phyloP scores from a whole-genome alignment of 2,797 vertebrate species.

The Rhinophrynus dorsalis region DNA sequence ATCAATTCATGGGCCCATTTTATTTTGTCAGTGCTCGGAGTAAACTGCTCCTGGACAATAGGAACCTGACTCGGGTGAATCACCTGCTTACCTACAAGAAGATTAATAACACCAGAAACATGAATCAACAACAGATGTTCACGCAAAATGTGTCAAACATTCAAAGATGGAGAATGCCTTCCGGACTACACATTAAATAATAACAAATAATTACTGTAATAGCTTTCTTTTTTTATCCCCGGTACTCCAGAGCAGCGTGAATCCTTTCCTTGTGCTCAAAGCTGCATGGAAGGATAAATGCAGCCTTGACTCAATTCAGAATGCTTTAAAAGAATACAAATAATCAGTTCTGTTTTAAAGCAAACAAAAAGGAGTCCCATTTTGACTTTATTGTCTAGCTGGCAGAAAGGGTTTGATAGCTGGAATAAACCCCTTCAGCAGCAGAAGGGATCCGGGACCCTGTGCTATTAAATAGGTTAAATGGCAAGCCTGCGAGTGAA shows the following conservation, averaged over 20 bases:
- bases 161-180: slow-evolving; percentile 62
- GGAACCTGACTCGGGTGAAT: slow-evolving; percentile 95
- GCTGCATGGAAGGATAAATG: slow-evolving; percentile 52
- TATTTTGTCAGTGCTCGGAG: slow-evolving; percentile 84
- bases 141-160: slow-evolving; percentile 64
- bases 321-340: slow-evolving; percentile 26
- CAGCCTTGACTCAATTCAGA: slow-evolving; percentile 44
- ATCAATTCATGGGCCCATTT: slow-evolving; percentile 92
- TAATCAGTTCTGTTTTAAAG: slow-evolving; percentile 49
- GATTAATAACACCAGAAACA: slow-evolving; percentile 63
- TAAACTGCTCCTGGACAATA: slow-evolving; percentile 93
- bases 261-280: slow-evolving; percentile 52
- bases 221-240: slow-evolving; percentile 54
- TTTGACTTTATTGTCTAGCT: slow-evolving; percentile 45
- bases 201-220: slow-evolving; percentile 60
- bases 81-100: slow-evolving; percentile 91
- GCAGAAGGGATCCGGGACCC: slow-evolving; percentile 21
- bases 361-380: slow-evolving; percentile 40
- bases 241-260: slow-evolving; percentile 43
- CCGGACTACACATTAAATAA: slow-evolving; percentile 58
- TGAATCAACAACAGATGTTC: slow-evolving; percentile 66
- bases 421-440: slow-evolving; percentile 31
- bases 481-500: slow-evolving; percentile 20
- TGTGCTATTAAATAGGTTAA: slow-evolving; percentile 40
- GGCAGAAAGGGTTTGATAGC: slow-evolving; percentile 31